Conservation (phyloP, 2,113 vertebrate species). For the Naja naja region DNA sequence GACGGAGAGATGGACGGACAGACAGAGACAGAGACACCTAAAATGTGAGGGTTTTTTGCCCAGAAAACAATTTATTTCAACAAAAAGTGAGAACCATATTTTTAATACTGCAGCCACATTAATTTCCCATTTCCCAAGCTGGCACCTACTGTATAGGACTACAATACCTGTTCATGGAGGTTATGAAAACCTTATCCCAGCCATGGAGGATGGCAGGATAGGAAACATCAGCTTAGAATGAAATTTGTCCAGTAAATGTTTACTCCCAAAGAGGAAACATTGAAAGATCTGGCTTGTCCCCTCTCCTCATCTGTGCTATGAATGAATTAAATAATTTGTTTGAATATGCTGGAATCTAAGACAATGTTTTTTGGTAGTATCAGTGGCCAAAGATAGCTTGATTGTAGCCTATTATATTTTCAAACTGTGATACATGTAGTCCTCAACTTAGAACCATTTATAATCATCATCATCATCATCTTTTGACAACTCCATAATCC, state of each 20-base stretch:
- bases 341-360: not conserved
- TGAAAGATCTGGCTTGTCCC: not conserved
- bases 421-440: no score
- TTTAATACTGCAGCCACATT: not conserved
- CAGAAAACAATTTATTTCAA: conserved; percentile 5
- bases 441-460: no score
- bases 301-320: not conserved
- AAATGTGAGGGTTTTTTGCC: accelerated
- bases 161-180: not conserved
- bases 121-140: not conserved
- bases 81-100: not conserved
- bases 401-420: not conserved
- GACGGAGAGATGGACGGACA: no score
- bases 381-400: not conserved
- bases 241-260: conserved; percentile 7
- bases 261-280: not conserved
- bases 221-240: not conserved
- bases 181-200: not conserved
- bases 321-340: not conserved
- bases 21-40: not conserved
- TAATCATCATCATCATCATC: no score
- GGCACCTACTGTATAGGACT: not conserved
- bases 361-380: not conserved
- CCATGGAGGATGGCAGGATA: not conserved
- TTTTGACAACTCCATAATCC: no score